Conservation (phyloP, 1,140 invertebrate genomes). For the Parapsyche elsis region DNA sequence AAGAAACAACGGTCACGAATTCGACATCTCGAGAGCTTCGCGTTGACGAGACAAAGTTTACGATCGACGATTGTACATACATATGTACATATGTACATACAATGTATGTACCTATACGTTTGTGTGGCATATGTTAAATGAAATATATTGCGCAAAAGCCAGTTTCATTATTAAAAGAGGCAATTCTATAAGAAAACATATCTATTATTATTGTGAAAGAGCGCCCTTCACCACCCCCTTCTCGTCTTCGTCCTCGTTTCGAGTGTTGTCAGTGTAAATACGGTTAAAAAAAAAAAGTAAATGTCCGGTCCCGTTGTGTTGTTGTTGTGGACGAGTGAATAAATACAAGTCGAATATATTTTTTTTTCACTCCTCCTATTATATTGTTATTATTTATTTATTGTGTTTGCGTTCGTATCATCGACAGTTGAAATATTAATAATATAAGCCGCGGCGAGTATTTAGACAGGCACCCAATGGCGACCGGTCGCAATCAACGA, state of each 20-base stretch:
- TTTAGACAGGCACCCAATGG: conserved; percentile 29
- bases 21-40: too few relatives aligned
- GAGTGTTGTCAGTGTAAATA: not conserved
- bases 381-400: conserved; percentile 15
- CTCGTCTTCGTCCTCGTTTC: not conserved
- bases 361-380: too few relatives aligned
- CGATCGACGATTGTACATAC: too few relatives aligned
- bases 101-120: too few relatives aligned
- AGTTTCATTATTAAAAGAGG: not conserved
- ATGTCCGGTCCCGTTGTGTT: not conserved
- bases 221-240: not conserved
- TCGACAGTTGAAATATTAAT: conserved; percentile 28
- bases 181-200: conserved; percentile 2
- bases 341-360: not conserved
- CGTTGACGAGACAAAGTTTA: too few relatives aligned
- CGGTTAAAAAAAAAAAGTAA: not conserved
- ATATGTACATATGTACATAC: too few relatives aligned
- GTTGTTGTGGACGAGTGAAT: not conserved
- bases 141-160: too few relatives aligned
- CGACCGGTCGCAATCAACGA: conserved; percentile 9
- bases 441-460: conserved; percentile 21
- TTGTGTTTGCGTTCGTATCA: conserved; percentile 7
- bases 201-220: not conserved
- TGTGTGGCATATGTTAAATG: too few relatives aligned
- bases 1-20: too few relatives aligned